These are phyloP conservation scores for Diuraphis noxia DNA, from an alignment of 1,140 invertebrate species.

Conservation along the genomic window DNA sequence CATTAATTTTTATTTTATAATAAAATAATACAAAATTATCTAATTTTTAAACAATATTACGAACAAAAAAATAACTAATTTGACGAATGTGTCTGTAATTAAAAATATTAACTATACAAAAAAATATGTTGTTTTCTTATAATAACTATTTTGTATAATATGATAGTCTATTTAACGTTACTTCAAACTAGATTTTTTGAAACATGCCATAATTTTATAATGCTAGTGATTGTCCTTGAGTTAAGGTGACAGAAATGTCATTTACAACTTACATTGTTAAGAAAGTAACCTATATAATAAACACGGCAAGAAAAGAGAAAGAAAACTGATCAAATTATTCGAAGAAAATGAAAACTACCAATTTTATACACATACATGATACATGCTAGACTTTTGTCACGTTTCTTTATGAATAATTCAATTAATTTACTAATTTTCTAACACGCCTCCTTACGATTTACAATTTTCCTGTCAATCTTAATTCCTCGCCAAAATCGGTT, in stretches of 20 bases:
- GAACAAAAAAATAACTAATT: not conserved
- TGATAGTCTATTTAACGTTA: not conserved
- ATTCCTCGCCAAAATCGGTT: not conserved
- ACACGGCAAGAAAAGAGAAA: not conserved
- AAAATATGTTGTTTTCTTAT: not conserved
- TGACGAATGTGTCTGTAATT: not conserved
- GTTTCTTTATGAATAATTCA: constrained; percentile 22
- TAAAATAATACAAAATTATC: not conserved
- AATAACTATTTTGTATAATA: not conserved
- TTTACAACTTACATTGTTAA: not conserved
- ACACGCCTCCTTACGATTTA: not conserved
- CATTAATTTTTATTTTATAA: not conserved
- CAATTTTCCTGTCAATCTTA: not conserved
- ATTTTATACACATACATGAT: not conserved
- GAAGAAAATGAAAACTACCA: not conserved
- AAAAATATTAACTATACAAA: not conserved
- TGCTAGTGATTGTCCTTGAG: not conserved
- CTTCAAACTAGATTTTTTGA: not conserved
- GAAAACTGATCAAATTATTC: not conserved
- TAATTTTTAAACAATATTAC: not conserved
- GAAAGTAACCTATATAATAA: not conserved
- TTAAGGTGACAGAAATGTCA: not conserved
- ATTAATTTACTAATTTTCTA: not conserved
- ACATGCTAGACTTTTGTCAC: not conserved
- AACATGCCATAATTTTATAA: not conserved